Base-by-base conservation (phyloP, 1,140 invertebrate species). In the Cyclargus thomasi region DNA sequence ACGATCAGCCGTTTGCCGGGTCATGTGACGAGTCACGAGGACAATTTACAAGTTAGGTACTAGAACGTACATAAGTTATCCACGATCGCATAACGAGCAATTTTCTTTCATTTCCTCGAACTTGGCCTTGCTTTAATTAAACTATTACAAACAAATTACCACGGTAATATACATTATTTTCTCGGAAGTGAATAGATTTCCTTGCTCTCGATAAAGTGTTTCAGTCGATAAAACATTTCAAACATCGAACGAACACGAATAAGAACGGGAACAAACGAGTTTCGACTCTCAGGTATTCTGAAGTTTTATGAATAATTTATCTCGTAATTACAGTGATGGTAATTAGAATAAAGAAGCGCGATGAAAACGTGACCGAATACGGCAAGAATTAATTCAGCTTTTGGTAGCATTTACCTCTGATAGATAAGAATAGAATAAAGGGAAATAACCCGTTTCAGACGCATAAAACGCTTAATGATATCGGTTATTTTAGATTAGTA, bases 1-100 rank as follows among this genome's bases (percentile, higher is more conserved):
- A 47, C 10, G 2, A 7, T 47, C 14, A 8, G 39, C 39, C 39
- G 10, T 21, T 20, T 59, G 55, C 21, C 20, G 55, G 55, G 14
- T 59, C 55, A 59, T 59, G 55, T 59, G 55, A 59, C 55, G 18
- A 59, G 55, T 59, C 55, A 59, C 55, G 55, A 18, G 55, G 55
- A 21, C 20, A 18, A 55, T 0, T 59, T 11, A 18, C 18, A 59
- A 21, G 20, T 59, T 20, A 21, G 10, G 55, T 17, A 18, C 29
- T 29, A 47, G 11, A 47, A 47, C 14, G 39, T 47, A 59, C 18
- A 55, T 11, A 22, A 59, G 55, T 59, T 59, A 8, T 8, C 10
- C 18, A 59, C 55, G 14, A 18, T 0, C 17, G 55, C 18, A 59
- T 55, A 47, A 14, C 0, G 18, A 21, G 20, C 20, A 20, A 59